Evolutionary conservation across 2,797 vertebrate species (phyloP).

Genomic region (Pyrocephalus nanus): DNA sequence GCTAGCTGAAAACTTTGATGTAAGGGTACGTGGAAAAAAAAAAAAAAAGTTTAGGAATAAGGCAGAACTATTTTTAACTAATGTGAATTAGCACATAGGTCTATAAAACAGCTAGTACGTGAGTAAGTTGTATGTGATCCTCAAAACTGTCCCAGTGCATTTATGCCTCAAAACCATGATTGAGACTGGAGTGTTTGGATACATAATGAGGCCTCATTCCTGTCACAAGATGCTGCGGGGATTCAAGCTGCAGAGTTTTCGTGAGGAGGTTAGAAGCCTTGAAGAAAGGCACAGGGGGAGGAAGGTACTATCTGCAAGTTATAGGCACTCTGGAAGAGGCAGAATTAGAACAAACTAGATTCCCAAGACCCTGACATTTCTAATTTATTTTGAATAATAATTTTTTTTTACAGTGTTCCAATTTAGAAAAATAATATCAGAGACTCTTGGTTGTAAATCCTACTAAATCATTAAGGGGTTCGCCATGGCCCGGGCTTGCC

Average conservation of each 20-base stretch:
- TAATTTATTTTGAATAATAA: not conserved
- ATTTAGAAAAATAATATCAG: not conserved
- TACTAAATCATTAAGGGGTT: not conserved
- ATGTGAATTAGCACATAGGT: not conserved
- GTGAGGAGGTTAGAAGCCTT: rapidly evolving
- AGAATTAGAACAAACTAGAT: not conserved
- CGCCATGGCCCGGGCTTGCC: not conserved
- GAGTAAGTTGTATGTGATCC: not conserved
- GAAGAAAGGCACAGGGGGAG: not conserved
- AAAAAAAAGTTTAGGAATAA: not conserved
- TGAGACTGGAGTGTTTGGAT: not conserved
- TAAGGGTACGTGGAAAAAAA: not conserved
- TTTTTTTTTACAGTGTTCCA: not conserved
- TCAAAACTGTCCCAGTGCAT: not conserved
- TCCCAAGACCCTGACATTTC: not conserved
- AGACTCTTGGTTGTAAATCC: not conserved
- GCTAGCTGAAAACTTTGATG: not conserved
- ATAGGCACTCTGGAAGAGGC: not conserved
- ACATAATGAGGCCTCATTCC: not conserved
- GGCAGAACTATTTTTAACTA: not conserved
- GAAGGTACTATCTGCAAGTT: not conserved
- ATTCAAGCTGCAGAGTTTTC: not conserved
- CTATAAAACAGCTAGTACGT: not conserved
- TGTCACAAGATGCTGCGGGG: not conserved
- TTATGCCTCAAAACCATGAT: not conserved